A percentile compares a stretch with the other conserved stretches of the same genome.
Evolutionary conservation across 2,888 invertebrate genomes (phyloP).

Genomic region (Pammene fasciana): DNA sequence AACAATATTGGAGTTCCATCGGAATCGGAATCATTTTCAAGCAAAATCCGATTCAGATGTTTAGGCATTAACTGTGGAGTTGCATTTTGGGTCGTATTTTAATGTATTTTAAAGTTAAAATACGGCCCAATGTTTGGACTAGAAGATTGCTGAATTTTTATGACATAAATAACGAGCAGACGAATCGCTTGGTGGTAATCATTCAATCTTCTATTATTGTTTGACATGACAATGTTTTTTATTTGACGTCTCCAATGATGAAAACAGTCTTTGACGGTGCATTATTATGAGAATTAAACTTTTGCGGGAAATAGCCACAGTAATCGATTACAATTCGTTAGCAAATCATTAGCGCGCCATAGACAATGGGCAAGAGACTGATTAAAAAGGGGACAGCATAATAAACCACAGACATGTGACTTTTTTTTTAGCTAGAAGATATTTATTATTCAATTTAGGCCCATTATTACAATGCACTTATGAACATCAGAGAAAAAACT

Average conservation of each 20-base stretch:
- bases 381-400: conserved; percentile 8
- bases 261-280: conserved; percentile 3
- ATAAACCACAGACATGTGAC: neutral
- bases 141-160: no score
- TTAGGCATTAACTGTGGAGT: no score
- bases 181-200: no score
- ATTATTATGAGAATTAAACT: conserved; percentile 15
- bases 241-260: neutral
- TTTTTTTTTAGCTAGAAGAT: neutral
- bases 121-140: no score
- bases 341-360: neutral
- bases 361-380: conserved; percentile 18
- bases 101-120: no score
- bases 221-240: neutral
- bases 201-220: neutral
- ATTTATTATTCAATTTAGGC: no score
- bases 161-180: no score
- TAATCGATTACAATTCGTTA: conserved; percentile 16
- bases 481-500: neutral
- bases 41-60: no score
- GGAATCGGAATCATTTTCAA: no score
- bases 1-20: no score
- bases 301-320: conserved; percentile 8
- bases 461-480: no score
- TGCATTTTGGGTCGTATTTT: no score